Conservation (phyloP, 2,888 invertebrate species). For the Leucophenga maculata region DNA sequence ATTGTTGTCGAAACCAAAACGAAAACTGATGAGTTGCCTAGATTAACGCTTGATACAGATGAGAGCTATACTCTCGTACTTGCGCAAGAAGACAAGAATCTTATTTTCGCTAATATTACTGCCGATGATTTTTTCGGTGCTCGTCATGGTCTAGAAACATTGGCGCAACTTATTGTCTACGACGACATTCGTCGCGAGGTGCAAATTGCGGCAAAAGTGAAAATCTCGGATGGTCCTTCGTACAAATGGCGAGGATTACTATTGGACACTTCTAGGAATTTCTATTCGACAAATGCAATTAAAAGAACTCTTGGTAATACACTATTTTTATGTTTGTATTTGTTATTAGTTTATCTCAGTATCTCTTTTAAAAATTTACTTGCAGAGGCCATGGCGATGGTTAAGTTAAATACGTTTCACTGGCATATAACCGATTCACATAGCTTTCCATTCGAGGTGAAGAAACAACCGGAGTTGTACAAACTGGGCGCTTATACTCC, state of each 20-base stretch:
- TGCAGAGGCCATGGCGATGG: slow-evolving; percentile 88
- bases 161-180: slow-evolving; percentile 69
- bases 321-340: not conserved
- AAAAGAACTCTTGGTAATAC: slow-evolving; percentile 79
- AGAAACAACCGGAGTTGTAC: slow-evolving; percentile 80
- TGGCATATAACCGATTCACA: slow-evolving; percentile 96
- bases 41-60: slow-evolving; percentile 74
- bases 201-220: slow-evolving; percentile 78
- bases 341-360: not conserved
- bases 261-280: slow-evolving; percentile 94
- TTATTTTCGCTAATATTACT: slow-evolving; percentile 73
- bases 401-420: slow-evolving; percentile 94
- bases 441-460: slow-evolving; percentile 90
- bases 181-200: slow-evolving; percentile 71
- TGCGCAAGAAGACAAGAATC: slow-evolving; percentile 60
- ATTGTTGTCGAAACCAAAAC: slow-evolving; percentile 69
- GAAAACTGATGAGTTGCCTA: slow-evolving; percentile 38
- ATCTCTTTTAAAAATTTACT: not conserved
- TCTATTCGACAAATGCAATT: slow-evolving; percentile 79
- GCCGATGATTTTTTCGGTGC: slow-evolving; percentile 77
- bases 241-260: slow-evolving; percentile 92
- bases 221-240: slow-evolving; percentile 83
- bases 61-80: slow-evolving; percentile 74
- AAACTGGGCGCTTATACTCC: slow-evolving; percentile 86
- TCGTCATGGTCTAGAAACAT: slow-evolving; percentile 77